These are phyloP conservation scores for Aphodius sticticus DNA, from an alignment of 2,888 invertebrate species.

Conservation along the genomic window DNA sequence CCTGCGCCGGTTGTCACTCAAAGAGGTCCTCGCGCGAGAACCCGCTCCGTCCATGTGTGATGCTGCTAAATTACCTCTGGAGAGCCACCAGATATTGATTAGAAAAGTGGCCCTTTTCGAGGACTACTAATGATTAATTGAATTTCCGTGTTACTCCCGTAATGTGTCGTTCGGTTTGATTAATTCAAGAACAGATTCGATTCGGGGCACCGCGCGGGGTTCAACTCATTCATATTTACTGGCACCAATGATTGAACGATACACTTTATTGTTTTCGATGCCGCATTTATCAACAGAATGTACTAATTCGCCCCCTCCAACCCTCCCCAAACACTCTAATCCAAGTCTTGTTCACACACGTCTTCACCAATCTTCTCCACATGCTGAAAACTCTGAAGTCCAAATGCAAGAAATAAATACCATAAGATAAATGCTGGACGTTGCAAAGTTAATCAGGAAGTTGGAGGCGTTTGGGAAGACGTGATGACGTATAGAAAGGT, in stretches of 20 bases:
- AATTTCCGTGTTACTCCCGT: conserved; percentile 57
- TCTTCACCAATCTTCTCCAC: too few species aligned
- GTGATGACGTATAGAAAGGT: too few species aligned
- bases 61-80: conserved; percentile 57
- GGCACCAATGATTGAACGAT: conserved; percentile 45
- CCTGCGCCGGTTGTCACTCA: conserved; percentile 60
- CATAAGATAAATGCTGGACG: too few species aligned
- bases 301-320: too few species aligned
- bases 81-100: conserved; percentile 56
- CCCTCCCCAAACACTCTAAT: too few species aligned
- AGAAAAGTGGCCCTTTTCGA: conserved; percentile 56
- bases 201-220: conserved; percentile 45
- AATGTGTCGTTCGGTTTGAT: conserved; percentile 56
- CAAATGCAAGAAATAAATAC: too few species aligned
- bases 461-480: too few species aligned
- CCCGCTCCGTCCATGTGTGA: conserved; percentile 56
- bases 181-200: conserved; percentile 56
- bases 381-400: too few species aligned
- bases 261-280: conserved; percentile 45
- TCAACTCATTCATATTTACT: conserved; percentile 46
- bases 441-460: too few species aligned
- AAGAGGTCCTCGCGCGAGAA: conserved; percentile 54
- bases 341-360: too few species aligned
- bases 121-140: conserved; percentile 59
- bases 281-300: conserved; percentile 39